Evolutionary conservation across 2,888 invertebrate species (phyloP), one percentile per base, ranked within the genome.

Genomic region (Parascotia fuliginaria): DNA sequence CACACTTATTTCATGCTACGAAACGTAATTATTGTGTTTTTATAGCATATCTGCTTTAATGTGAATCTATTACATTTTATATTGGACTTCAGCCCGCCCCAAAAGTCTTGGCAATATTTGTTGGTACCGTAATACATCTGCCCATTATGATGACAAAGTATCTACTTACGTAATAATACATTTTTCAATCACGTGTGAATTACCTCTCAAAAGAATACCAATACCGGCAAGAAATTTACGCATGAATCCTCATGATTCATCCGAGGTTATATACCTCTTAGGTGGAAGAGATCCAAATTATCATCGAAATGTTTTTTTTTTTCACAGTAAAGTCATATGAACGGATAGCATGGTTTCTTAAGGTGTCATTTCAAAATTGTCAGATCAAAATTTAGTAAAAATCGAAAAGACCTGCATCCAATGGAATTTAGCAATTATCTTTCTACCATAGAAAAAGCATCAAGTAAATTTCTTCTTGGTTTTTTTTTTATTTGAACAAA

Each of bases 1-100:
- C 60, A n/a, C n/a, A n/a, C 66, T 67, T 59, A 52, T 62, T 57
- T 55, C 37, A 63, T 59, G 60, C 78, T 77, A 73, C 70, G 67
- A 60, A 76, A 77, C 48, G 43, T 60, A 49, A 63, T 62, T 46
- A 67, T 55, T 50, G 24, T 12, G 56, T 63, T 67, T 64, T 50
- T 58, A 72, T 62, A 56, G 50, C 55, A 68, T 61, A 50, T 34
- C 51, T 57, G 51, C 57, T 70, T 75, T 70, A 54, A 48, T 69
- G 51, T 49, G 61, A 55, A 61, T 70, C 63, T 62, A 59, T 48
- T 59, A 55, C 42, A 53, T 60, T 66, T 65, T 52, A 47, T 52
- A 69, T 57, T 64, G 58, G 73, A 75, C 71, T 78, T 73, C 64
- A 68, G 59, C 50, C 60, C 49, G 52, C 36, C 58, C 29, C 5